Evolutionary conservation across 2,113 vertebrate species (phyloP), one percentile per base, ranked within the genome.

Genomic region (Cranoglanis bouderius): DNA sequence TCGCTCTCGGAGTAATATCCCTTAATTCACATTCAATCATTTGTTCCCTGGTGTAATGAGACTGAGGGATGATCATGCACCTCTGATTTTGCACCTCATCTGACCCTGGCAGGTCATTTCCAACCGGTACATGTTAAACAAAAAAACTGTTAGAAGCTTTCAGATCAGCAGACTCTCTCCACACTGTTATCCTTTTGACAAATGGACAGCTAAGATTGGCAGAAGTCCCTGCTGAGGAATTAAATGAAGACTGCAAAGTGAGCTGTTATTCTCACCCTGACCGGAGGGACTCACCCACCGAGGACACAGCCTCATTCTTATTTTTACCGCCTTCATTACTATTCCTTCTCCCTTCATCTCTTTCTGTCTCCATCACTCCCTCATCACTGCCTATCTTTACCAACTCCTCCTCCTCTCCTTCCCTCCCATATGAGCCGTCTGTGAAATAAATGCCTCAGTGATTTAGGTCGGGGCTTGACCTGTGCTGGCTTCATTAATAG

Each of bases 221-320:
- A 88, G 57, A 35, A 84, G 61, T 92, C 89, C 89, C 90, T 78
- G 35, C 53, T 85, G 88, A 88, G 85, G 46, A 89, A 77, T 87
- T 86, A 91, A 91, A 91, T 89, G 59, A 87, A 87, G 74, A 49
- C 46, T 84, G 65, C 77, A 88, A 86, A 53, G 82, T 88, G 88
- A 82, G 90, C 88, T 86, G 83, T 84, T 92, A 89, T 90, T 91
- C 87, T 87, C 78, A 55, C 53, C 32, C 19, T 84, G 85, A 82
- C 91, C 18, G 88, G 75, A 88, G 89, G 88, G 87, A 88, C 86
- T 92, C 91, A 89, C 92, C 91, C 95, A 93, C 94, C 3, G 90
- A 95, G 95, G 94, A 95, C 92, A 93, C 94, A 94, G 85, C 95
- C 95, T 94, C 92, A 91, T 95, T 96, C 91, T 95, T 95, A 96